Evolutionary conservation across 92 coral and sea anemone genomes (phyloP).

Genomic region (Phenganax stokvisi): DNA sequence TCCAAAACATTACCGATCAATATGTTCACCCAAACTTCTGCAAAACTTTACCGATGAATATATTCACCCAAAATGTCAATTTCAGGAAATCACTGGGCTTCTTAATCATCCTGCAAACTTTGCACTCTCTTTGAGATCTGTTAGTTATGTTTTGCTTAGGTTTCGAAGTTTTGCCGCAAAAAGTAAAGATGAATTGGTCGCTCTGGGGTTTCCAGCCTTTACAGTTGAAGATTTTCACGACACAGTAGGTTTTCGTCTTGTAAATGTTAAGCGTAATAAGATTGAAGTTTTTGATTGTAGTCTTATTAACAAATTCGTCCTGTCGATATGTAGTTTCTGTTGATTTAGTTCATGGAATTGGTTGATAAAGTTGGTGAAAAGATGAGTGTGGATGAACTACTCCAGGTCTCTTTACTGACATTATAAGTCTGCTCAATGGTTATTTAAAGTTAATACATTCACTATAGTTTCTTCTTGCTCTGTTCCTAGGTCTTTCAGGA

Average conservation of each 20-base stretch:
- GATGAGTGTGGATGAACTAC: constrained; percentile 58
- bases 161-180: constrained; percentile 67
- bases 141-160: constrained; percentile 39
- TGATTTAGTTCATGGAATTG: constrained; percentile 80
- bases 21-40: too few species aligned
- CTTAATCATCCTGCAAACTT: neutral
- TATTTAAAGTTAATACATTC: neutral
- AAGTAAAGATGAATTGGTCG: constrained; percentile 91
- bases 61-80: neutral
- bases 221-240: constrained; percentile 97
- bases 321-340: neutral
- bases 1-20: too few species aligned
- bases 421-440: neutral
- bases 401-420: constrained; percentile 48
- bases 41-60: neutral
- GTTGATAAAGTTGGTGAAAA: constrained; percentile 73
- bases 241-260: constrained; percentile 55
- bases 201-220: constrained; percentile 84
- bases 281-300: neutral
- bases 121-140: neutral
- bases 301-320: neutral
- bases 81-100: too few species aligned
- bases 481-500: constrained; percentile 71
- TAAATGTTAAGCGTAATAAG: too few species aligned
- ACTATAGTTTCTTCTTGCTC: neutral